phyloP scores from a whole-genome alignment of 37 sponge, comb jelly and placozoan genomes.

The Dysidea cf. avara region DNA sequence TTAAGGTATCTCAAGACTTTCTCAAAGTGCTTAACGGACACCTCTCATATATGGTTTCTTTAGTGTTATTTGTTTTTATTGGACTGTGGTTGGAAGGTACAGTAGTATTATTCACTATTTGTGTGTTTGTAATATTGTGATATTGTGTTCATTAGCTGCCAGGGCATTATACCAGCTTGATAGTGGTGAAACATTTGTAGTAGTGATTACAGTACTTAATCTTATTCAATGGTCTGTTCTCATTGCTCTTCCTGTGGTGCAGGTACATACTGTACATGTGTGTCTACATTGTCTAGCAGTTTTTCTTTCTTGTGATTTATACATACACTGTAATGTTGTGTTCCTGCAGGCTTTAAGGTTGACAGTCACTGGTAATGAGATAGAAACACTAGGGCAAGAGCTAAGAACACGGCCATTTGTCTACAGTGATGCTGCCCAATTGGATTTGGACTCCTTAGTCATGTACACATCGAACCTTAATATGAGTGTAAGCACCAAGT shows the following conservation, averaged over 20 bases:
- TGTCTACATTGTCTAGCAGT: no score
- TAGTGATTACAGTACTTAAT: conserved; percentile 45
- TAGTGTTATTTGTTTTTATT: no score
- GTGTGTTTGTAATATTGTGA: no score
- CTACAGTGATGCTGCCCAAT: conserved; percentile 72
- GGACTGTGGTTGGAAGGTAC: no score
- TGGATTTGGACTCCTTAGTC: conserved; percentile 73
- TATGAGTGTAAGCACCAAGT: conserved; percentile 48
- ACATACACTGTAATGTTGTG: no score
- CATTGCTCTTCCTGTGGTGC: conserved; percentile 38
- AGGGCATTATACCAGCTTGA: no score
- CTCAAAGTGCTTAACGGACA: no score
- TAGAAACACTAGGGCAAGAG: conserved; percentile 52
- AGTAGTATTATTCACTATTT: no score
- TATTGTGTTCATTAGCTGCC: no score
- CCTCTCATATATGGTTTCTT: no score
- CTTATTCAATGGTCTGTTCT: conserved; percentile 53
- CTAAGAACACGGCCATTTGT: conserved; percentile 66
- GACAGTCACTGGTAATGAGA: conserved; percentile 34
- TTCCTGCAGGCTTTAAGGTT: conserved; percentile 63
- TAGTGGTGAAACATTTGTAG: neutral
- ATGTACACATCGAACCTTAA: conserved; percentile 39
- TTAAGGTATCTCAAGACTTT: no score
- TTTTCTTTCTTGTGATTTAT: no score
- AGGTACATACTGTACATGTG: conserved; percentile 28